Evolutionary conservation across 92 coral and sea anemone genomes (phyloP).

Genomic region (Palythoa heliodiscus): DNA sequence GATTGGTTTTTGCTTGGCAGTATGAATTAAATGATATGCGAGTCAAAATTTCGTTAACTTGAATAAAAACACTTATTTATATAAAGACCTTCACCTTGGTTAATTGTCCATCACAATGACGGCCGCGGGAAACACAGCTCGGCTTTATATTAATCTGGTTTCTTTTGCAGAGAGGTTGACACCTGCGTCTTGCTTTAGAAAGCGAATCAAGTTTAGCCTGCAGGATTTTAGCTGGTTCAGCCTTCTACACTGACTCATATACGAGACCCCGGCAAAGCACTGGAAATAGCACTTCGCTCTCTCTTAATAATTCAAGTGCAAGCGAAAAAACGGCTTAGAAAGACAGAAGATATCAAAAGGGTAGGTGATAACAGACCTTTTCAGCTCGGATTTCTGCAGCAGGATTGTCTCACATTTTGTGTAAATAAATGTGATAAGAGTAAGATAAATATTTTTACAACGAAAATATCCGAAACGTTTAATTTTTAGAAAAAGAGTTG

Average conservation of each 20-base stretch:
- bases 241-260: neutral
- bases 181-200: neutral
- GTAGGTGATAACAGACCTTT: neutral
- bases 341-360: neutral
- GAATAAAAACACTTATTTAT: no score
- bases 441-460: neutral
- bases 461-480: neutral
- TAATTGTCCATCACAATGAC: neutral
- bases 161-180: neutral
- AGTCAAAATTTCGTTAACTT: no score
- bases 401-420: neutral
- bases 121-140: no score
- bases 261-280: neutral
- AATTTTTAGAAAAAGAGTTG: no score
- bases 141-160: neutral
- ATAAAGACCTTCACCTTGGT: neutral
- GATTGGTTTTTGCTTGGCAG: neutral
- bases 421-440: neutral
- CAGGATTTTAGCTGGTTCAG: constrained; percentile 15
- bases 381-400: neutral
- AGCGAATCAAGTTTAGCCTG: neutral
- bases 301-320: neutral
- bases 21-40: neutral
- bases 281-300: neutral
- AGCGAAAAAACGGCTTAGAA: neutral